Conservation (phyloP, 2,797 vertebrate genomes). For the Ispidina lecontei region DNA sequence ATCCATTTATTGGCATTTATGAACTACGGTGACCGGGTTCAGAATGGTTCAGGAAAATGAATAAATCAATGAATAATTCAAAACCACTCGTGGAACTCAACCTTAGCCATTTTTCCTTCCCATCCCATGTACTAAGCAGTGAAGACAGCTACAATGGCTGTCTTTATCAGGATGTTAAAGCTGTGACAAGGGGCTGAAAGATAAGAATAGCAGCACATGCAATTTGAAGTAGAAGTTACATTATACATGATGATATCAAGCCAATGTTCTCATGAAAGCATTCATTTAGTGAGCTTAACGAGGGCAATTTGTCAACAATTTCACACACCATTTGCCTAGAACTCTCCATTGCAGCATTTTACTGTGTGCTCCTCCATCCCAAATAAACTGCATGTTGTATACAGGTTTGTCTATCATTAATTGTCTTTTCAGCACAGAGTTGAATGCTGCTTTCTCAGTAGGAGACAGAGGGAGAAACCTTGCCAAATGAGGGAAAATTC, state of each 20-base stretch:
- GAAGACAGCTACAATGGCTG: constrained; percentile 30
- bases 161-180: constrained; percentile 26
- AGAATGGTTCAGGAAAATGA: not conserved
- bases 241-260: constrained; percentile 51
- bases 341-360: constrained; percentile 66
- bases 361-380: constrained; percentile 53
- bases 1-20: not conserved
- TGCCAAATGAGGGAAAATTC: constrained; percentile 51
- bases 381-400: constrained; percentile 70
- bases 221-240: constrained; percentile 33
- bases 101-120: constrained; percentile 1
- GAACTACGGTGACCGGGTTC: not conserved
- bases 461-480: constrained; percentile 45
- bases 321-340: constrained; percentile 81
- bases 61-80: constrained; percentile 62
- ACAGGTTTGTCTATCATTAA: constrained; percentile 75
- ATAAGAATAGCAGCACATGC: constrained; percentile 46
- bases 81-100: not conserved
- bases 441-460: constrained; percentile 64
- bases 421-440: constrained; percentile 75
- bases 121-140: not conserved
- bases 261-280: constrained; percentile 61
- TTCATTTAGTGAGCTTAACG: constrained; percentile 77
- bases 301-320: constrained; percentile 84
- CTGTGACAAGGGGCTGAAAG: constrained; percentile 47